Base-by-base conservation (phyloP, 2,797 vertebrate species). In the Semaprochilodus insignis region DNA sequence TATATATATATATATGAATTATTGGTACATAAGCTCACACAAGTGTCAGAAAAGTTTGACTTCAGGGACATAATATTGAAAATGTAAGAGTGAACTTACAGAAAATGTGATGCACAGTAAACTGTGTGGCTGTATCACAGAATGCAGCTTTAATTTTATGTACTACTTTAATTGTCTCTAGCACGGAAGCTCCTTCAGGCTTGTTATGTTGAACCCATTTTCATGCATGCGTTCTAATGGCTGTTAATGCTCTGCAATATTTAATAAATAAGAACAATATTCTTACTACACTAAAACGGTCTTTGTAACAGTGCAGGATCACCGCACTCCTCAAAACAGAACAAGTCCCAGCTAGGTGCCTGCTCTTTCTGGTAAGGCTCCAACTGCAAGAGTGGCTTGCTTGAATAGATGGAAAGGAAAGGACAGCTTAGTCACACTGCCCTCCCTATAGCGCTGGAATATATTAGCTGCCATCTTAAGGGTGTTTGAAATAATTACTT, bases 401-500 rank as follows among this genome's bases (percentile, higher is more conserved):
- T 89, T 87, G 87, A 84, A 73, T 85, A 87, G 83, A 85, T 52
- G 72, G 79, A 82, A 59, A 74, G 75, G 34, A 83, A 90, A 87
- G 86, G 90, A 91, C 91, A 91, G 91, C 87, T 91, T 88, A 82
- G 87, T 87, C 89, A 93, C 91, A 92, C 92, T 88, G 90, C 88
- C 85, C 87, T 90, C 92, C 90, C 92, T 89, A 88, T 87, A 89
- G 93, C 88, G 83, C 88, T 90, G 90, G 91, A 93, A 94, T 93
- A 91, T 91, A 94, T 95, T 94, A 94, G 90, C 90, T 88, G 90
- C 87, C 85, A 82, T 86, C 89, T 91, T 93, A 91, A 87, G 81
- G 90, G 90, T 90, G 90, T 90, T 91, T 91, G 89, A 93, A 93
- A 94, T 93, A 94, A 95, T 95, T 94, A 94, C 91, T 93, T 92